Evolutionary conservation across 2,113 vertebrate species (phyloP).

Genomic region (Narcine bancroftii): DNA sequence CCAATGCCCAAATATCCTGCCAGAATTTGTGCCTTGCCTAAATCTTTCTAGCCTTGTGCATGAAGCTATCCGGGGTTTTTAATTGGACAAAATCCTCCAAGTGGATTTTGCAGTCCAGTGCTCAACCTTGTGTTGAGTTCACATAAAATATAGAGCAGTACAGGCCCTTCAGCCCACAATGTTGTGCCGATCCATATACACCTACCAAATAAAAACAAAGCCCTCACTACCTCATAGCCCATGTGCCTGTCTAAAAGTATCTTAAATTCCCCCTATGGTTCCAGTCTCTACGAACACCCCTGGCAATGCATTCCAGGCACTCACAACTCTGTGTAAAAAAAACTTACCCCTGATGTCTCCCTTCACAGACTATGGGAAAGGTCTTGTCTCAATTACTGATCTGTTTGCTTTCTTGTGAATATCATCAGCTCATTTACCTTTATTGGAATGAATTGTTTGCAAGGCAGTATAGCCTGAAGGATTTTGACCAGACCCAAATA

Average conservation of each 20-base stretch:
- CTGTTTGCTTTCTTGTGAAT: neutral
- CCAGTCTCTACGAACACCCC: too few species aligned
- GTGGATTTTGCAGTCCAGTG: neutral
- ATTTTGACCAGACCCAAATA: neutral
- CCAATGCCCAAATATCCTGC: neutral
- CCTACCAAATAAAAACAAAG: too few species aligned
- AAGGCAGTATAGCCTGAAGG: neutral
- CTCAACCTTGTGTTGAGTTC: neutral
- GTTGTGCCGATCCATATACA: too few species aligned
- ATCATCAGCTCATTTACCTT: neutral
- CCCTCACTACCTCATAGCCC: too few species aligned
- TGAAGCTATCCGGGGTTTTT: neutral
- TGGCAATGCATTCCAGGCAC: too few species aligned
- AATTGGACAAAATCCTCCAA: neutral
- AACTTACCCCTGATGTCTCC: too few species aligned
- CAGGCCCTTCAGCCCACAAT: too few species aligned
- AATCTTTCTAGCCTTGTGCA: neutral
- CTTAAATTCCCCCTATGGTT: too few species aligned
- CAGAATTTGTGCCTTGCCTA: neutral
- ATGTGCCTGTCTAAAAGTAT: too few species aligned
- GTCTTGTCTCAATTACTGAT: neutral
- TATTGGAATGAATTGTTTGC: neutral
- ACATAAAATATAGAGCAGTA: too few species aligned
- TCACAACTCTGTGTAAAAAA: too few species aligned
- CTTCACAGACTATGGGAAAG: neutral